Conservation (phyloP, 2,797 vertebrate species). For the Thunnus albacares region DNA sequence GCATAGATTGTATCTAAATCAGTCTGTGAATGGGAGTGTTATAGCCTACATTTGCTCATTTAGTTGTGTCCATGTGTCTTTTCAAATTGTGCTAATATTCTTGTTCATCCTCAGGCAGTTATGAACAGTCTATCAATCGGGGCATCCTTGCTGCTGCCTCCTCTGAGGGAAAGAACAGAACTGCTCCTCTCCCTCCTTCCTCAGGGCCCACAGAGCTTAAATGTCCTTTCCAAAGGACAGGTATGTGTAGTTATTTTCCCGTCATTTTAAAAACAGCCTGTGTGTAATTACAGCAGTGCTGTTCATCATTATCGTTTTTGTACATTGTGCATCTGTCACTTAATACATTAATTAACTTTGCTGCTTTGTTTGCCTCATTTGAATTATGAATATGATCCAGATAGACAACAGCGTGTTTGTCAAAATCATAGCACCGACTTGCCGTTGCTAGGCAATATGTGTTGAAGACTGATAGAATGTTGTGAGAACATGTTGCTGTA, state of each 20-base stretch:
- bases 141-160: slow-evolving; percentile 88
- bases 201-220: slow-evolving; percentile 89
- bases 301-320: background rate
- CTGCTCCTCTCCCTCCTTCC: slow-evolving; percentile 89
- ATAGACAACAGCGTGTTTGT: background rate
- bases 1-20: background rate
- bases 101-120: slow-evolving; percentile 82
- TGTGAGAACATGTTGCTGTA: slow-evolving; percentile 47
- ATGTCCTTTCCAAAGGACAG: slow-evolving; percentile 89
- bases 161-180: slow-evolving; percentile 89
- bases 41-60: background rate
- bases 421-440: slow-evolving; percentile 14
- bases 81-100: slow-evolving; percentile 31
- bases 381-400: slow-evolving; percentile 9
- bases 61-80: slow-evolving; percentile 20
- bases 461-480: slow-evolving; percentile 32
- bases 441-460: slow-evolving; percentile 53
- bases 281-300: background rate
- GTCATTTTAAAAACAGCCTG: background rate
- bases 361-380: slow-evolving; percentile 19
- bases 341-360: background rate
- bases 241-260: slow-evolving; percentile 60
- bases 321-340: background rate
- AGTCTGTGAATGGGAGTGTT: background rate
- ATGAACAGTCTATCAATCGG: slow-evolving; percentile 88